Base-by-base conservation (phyloP, 2,888 invertebrate species). In the Lasioglossum vierecki region DNA sequence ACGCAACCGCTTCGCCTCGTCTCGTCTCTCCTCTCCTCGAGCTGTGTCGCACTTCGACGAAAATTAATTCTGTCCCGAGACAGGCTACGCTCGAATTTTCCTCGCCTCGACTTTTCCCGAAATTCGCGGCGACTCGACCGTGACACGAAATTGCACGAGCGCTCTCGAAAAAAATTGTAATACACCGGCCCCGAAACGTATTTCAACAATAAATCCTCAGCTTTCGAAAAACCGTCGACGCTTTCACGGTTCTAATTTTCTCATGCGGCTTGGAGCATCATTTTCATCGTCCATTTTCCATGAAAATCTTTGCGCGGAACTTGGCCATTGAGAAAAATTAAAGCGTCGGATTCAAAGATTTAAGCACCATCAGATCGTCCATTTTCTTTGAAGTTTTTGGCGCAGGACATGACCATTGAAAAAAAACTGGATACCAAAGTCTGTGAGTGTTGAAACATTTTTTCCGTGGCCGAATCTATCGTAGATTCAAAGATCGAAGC, bases 41-140 rank as follows among this genome's bases (percentile, higher is more conserved):
- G n/a, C 60, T 26, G 60, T 30, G 60, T 60, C 26, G 60, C 79
- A 79, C 80, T 81, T 75, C 49, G 76, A 79, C 63, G 83, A 79
- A 86, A 88, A 88, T 88, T 88, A 88, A 88, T 88, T 86, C 86
- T 57, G 68, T 70, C 68, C 30, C 49, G 57, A 68, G 49, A 88
- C 79, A 44, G 13, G 60, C 41, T 60, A 26, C 35, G 76, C 70
- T 73, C n/a, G 81, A 72, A 88, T 82, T 84, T 83, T 83, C 81
- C 57, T 46, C 11, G 70, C 86, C 71, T 41, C 80, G 76, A 72
- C 35, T 84, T 83, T 46, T 49, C 76, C n/a, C 73, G 35, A 73
- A 76, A 83, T 57, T 83, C 79, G 8, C 63, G 6, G 46, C 46
- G 57, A 73, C 77, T 82, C 70, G 26, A 15, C 30, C 44, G 11